Evolutionary conservation across 1,140 invertebrate genomes (phyloP), one percentile per base, ranked within the genome.

Genomic region (Artemia franciscana): DNA sequence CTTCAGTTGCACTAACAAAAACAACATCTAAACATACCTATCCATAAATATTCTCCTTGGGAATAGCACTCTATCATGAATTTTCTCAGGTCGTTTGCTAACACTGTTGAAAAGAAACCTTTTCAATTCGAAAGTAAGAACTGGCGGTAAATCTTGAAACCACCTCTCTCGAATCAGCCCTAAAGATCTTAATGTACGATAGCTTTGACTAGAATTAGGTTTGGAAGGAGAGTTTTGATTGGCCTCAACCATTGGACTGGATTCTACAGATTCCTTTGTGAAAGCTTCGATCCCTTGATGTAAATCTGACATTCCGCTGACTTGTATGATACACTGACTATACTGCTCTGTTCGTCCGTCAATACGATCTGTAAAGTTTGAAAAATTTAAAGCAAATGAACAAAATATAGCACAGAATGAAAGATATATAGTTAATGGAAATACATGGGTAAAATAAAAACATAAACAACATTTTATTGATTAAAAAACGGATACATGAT

Each of bases 61-160:
- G 67, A 76, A 76, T 59, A 71, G 69, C 63, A 76, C 70, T 66
- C 73, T 72, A 60, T 75, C 74, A 65, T 75, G 73, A 58, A 76
- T 74, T 69, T 76, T 75, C 64, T 75, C 74, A 39, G 74, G 71
- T 56, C 72, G 66, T n/a, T 70, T 70, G 27, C 73, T 39, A 60
- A 73, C 71, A 59, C 73, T 71, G 65, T 75, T 75, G 66, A 75
- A 76, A 27, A 72, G 71, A 66, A 75, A 75, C 21, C 74, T 67
- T 7, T 73, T 74, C 15, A 76, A 66, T 66, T 75, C 73, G 71
- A 75, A 74, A n/a, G 74, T 73, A 65, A 76, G 67, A 58, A 75
- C 70, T n/a, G 73, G 73, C 7, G 74, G 74, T 26, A 76, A 65
- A 59, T 68, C 64, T n/a, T 71, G 74, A 65, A 76, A 74, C 74